These are phyloP conservation scores for Drosophila seclusa DNA, from an alignment of 2,888 invertebrate species.

Conservation along the genomic window DNA sequence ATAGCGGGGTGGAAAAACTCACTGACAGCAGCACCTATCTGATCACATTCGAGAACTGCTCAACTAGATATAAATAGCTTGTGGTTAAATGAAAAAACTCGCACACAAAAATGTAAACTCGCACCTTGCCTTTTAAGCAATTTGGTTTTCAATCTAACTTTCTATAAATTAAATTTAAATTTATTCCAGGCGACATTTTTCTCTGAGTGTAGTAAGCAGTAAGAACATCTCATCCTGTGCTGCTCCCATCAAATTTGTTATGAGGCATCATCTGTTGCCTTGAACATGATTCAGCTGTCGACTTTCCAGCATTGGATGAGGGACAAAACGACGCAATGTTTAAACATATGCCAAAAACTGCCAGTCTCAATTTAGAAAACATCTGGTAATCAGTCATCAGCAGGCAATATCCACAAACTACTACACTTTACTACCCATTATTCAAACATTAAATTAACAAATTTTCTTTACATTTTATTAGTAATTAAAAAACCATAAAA, in stretches of 20 bases:
- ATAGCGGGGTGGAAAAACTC: conserved; percentile 1
- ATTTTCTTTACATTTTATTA: background rate
- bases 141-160: background rate
- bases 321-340: conserved; percentile 2
- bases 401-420: conserved; percentile 5
- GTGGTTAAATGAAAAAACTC: background rate
- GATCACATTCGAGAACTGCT: background rate
- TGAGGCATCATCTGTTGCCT: conserved; percentile 26
- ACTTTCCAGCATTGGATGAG: conserved; percentile 9
- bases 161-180: background rate
- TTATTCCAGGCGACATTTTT: background rate
- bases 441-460: background rate
- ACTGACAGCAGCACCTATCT: background rate
- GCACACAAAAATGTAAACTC: background rate
- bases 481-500: background rate
- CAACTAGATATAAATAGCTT: background rate
- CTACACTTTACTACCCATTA: background rate
- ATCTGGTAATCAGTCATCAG: conserved; percentile 69
- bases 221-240: background rate
- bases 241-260: background rate
- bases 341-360: conserved; percentile 14
- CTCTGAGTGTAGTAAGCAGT: background rate
- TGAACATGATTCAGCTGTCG: conserved; percentile 16
- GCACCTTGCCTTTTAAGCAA: background rate
- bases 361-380: conserved; percentile 55